These are phyloP conservation scores for Patagioenas fasciata DNA, from an alignment of 2,113 vertebrate species.

Conservation along the genomic window DNA sequence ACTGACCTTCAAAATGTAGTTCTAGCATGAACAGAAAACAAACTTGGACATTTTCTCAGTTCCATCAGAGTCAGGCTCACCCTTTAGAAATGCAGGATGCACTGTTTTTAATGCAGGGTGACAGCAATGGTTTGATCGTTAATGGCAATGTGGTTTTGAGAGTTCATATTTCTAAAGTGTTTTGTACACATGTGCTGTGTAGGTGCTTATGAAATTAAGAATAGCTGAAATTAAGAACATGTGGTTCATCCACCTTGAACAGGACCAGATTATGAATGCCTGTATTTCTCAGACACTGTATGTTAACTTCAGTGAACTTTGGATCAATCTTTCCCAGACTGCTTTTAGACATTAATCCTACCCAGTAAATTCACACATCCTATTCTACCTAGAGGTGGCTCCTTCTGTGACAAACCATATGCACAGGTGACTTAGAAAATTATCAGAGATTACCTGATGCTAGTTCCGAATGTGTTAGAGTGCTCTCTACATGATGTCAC, in stretches of 20 bases:
- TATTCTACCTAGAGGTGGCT: background rate
- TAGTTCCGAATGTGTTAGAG: background rate
- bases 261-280: background rate
- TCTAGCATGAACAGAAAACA: background rate
- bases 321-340: background rate
- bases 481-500: background rate
- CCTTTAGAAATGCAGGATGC: background rate
- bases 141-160: background rate
- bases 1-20: background rate
- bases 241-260: background rate
- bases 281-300: background rate
- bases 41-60: background rate
- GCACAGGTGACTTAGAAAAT: background rate
- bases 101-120: background rate
- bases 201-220: background rate
- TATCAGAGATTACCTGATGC: background rate
- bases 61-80: background rate
- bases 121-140: background rate
- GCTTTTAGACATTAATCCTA: background rate
- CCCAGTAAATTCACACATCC: background rate
- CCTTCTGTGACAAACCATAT: background rate
- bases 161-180: background rate
- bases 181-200: background rate
- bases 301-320: background rate
- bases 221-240: background rate